Base-by-base conservation (phyloP, 2,888 invertebrate species). In the Brenthis ino region DNA sequence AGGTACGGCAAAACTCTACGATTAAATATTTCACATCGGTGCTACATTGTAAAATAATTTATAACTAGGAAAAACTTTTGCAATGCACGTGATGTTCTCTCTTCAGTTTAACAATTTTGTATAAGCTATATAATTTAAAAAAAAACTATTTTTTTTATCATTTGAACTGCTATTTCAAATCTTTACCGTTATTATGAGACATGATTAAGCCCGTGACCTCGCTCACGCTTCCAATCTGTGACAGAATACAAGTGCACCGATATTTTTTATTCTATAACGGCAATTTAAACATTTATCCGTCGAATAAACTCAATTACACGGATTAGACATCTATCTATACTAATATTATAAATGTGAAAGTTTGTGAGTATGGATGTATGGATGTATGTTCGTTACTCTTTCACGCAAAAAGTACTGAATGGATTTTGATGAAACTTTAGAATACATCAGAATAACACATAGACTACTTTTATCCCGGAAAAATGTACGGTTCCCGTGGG, bases 181-280 rank as follows among this genome's bases (percentile, higher is more conserved):
- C 13, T 3, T 20, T 20, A 60, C 61, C 56, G 61, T 61, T 60
- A 48, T 14, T 61, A 14, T 11, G 60, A 50, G 60, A 61, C 56
- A 56, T 61, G 61, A 61, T 67, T 60, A 60, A 51, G 20, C 48
- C 61, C 20, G 67, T 67, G 60, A 61, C 55, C 55, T 67, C 61
- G 24, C 61, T 67, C 67, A 67, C 67, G 67, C 48, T 28, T 61
- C 61, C 51, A 58, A 67, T 58, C 61, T 56, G 56, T 50, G 67
- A 67, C 61, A 51, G 61, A 56, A 51, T 56, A 67, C 55, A 56
- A 67, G 54, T 67, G 58, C 56, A 12, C 55, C 55, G 37, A 60
- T 55, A 61, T 43, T 55, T 67, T 67, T 60, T 61, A 50, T n/a
- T 16, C 48, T 37, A 56, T 67, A 56, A 56, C 67, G 55, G 61